These are phyloP conservation scores for Brachypodius melanocephalos DNA, from an alignment of 2,113 vertebrate genomes.

Conservation along the genomic window DNA sequence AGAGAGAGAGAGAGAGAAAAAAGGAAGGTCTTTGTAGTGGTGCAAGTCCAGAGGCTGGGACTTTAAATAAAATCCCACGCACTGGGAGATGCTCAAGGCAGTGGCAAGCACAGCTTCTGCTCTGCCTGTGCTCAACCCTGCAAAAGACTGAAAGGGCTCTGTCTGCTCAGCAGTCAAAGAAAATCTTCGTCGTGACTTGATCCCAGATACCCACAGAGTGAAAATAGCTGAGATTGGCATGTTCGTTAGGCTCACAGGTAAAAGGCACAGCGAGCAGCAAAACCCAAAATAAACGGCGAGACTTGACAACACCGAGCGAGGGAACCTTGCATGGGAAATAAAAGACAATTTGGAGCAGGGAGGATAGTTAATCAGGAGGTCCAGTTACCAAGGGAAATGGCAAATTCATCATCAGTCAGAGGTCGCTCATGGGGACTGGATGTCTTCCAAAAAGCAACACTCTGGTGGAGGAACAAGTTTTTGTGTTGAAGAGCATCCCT, in stretches of 20 bases:
- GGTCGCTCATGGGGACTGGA: background rate
- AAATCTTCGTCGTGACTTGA: slow-evolving; percentile 52
- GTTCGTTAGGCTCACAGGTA: slow-evolving; percentile 53
- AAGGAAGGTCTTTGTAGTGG: background rate
- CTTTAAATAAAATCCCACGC: slow-evolving; percentile 23
- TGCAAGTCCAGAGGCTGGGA: background rate
- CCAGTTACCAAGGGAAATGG: slow-evolving; percentile 34
- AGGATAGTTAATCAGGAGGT: slow-evolving; percentile 32
- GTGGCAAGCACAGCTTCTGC: background rate
- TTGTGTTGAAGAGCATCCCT: background rate
- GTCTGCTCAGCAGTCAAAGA: slow-evolving; percentile 61
- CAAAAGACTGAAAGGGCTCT: slow-evolving; percentile 46
- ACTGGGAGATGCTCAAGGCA: slow-evolving; percentile 42
- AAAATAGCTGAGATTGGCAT: slow-evolving; percentile 63
- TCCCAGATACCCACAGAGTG: slow-evolving; percentile 41
- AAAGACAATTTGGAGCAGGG: slow-evolving; percentile 30
- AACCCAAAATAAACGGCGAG: slow-evolving; percentile 39
- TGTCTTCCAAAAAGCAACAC: background rate
- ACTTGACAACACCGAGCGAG: slow-evolving; percentile 19
- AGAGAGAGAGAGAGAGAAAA: background rate
- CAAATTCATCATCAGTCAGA: slow-evolving; percentile 51
- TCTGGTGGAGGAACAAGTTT: background rate
- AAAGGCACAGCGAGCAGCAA: slow-evolving; percentile 51
- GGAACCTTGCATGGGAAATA: slow-evolving; percentile 34
- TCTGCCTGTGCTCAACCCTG: slow-evolving; percentile 36